These are phyloP conservation scores for Regulus satrapa DNA, from an alignment of 2,113 vertebrate genomes.

Conservation along the genomic window DNA sequence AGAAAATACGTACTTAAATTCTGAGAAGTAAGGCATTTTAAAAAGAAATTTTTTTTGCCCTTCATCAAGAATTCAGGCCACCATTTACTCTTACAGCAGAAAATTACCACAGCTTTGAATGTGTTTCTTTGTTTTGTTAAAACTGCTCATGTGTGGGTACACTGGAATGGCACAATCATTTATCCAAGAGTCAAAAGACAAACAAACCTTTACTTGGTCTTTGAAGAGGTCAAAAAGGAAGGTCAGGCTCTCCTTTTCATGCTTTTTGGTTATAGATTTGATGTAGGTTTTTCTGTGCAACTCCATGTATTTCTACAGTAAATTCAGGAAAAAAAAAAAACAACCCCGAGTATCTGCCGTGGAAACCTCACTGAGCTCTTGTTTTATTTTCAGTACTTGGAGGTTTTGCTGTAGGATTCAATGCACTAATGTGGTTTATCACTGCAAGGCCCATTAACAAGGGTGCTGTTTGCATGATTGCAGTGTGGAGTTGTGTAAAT, in stretches of 20 bases:
- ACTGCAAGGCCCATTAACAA: neutral
- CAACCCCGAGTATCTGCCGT: neutral
- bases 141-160: neutral
- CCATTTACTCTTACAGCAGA: neutral
- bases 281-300: neutral
- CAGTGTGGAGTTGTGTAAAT: neutral
- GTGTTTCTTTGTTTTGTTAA: neutral
- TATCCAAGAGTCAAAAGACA: neutral
- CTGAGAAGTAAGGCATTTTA: neutral
- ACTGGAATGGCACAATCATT: neutral
- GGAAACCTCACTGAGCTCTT: neutral
- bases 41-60: neutral
- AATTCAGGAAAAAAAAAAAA: neutral
- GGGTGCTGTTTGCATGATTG: neutral
- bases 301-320: neutral
- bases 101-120: neutral
- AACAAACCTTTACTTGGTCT: neutral
- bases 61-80: neutral
- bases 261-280: neutral
- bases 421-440: neutral
- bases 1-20: neutral
- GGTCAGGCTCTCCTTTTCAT: neutral
- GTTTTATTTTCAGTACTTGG: neutral
- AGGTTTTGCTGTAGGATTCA: neutral
- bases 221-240: slow-evolving; percentile 12